A percentile compares a stretch with the other conserved stretches of the same genome.
These are phyloP conservation scores for Cavia aperea DNA, from an alignment of 2,113 vertebrate species.

Conservation along the genomic window DNA sequence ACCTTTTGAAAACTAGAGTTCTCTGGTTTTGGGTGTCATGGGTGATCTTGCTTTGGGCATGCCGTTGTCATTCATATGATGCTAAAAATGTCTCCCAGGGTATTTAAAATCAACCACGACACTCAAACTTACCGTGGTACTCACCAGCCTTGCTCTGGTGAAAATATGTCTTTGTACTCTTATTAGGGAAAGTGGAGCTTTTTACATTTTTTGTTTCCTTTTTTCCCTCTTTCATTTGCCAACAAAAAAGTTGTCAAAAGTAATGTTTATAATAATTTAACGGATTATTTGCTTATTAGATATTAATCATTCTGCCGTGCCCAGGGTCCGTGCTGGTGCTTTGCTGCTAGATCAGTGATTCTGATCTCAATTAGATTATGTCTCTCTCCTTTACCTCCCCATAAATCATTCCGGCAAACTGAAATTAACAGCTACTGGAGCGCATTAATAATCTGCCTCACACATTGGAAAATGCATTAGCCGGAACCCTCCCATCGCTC, in stretches of 20 bases:
- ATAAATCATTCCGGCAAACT: constrained; percentile 99
- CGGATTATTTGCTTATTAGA: constrained; percentile 97
- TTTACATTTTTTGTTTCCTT: constrained; percentile 56
- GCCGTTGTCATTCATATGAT: constrained; percentile 54
- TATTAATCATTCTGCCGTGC: constrained; percentile 93
- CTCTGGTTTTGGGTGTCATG: constrained; percentile 27
- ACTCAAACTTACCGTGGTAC: rapidly evolving
- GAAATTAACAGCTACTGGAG: constrained; percentile 99
- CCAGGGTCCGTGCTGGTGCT: constrained; percentile 80
- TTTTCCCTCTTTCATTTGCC: constrained; percentile 72
- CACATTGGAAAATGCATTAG: constrained; percentile 91
- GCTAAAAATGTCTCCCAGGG: constrained; percentile 34
- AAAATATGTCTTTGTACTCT: not conserved
- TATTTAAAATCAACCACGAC: constrained; percentile 48
- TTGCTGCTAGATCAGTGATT: constrained; percentile 92
- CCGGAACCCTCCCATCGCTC: constrained; percentile 90
- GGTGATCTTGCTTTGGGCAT: constrained; percentile 60
- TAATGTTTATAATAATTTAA: constrained; percentile 96
- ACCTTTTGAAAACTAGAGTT: not conserved
- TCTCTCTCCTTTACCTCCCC: constrained; percentile 92
- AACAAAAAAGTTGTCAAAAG: constrained; percentile 85
- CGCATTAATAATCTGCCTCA: constrained; percentile 98
- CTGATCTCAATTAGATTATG: constrained; percentile 99
- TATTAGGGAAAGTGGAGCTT: constrained; percentile 31
- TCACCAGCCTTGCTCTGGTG: constrained; percentile 27